Percentiles rank a stretch among this genome's conserved stretches.
Evolutionary conservation across 2,113 vertebrate genomes (phyloP).

Genomic region (Meriones unguiculatus): DNA sequence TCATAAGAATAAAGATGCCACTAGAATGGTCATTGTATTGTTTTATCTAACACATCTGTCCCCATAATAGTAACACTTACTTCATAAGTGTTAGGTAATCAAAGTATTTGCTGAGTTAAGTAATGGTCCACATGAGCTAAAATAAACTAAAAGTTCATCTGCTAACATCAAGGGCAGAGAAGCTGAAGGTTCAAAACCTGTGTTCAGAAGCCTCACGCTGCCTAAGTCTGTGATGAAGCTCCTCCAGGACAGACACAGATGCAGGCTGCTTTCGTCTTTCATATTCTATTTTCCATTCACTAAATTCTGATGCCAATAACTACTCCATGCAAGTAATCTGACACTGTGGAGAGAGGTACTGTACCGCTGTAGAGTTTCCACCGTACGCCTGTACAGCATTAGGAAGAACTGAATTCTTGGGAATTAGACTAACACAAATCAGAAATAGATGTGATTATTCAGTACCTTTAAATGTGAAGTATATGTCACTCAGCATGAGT

Average conservation of each 20-base stretch:
- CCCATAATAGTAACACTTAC: neutral
- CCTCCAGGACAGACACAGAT: neutral
- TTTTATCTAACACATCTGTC: neutral
- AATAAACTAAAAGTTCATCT: neutral
- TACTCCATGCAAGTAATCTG: neutral
- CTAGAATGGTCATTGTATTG: neutral
- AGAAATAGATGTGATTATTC: constrained; percentile 30
- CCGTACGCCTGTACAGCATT: neutral
- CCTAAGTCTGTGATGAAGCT: neutral
- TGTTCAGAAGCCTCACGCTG: neutral
- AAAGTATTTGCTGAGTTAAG: neutral
- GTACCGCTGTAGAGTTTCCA: neutral
- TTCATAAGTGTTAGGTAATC: neutral
- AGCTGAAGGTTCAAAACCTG: too few species aligned
- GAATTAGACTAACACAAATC: neutral
- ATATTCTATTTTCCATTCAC: constrained; percentile 18
- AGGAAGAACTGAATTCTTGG: neutral
- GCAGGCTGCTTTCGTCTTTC: neutral
- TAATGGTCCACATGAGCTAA: neutral
- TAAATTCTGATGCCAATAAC: neutral
- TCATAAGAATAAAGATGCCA: constrained; percentile 15
- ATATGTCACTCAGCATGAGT: neutral
- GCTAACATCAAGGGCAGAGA: neutral
- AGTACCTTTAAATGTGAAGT: neutral
- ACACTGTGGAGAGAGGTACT: neutral